Base-by-base conservation (phyloP, 2,113 vertebrate species). In the Microcebus tavaratra region DNA sequence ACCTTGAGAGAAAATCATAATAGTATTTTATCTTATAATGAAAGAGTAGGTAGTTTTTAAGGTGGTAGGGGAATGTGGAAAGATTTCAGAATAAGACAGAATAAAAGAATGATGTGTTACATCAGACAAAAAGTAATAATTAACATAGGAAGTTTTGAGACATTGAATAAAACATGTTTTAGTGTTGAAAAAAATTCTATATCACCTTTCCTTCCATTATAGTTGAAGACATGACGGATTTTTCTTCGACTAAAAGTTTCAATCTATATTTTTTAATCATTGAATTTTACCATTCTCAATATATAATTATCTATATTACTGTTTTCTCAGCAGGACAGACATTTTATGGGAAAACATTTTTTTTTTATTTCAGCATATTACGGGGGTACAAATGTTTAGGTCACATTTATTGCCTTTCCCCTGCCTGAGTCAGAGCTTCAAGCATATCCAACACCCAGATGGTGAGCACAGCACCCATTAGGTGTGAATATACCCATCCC, bases 1-100 rank as follows among this genome's bases (percentile, higher is more conserved):
- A 34, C 17, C 27, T 65, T 80, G n/a, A 79, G 12, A 50, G 15
- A 48, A 85, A 84, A 12, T 48, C 1, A 6, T 57, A 5, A 4
- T 45, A 7, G 11, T 20, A 15, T 36, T 72, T 90, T 61, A 63
- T 45, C 15, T 61, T 61, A 3, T 23, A 94, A 53, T 48, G 2
- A 78, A 91, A 11, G 20, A 73, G 5, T 31, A 29, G 5, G 2
- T 21, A 21, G 29, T 27, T 68, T 81, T 76, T 88, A 20, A 25
- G 6, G 1, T 0, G 61, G 0, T 1, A 23, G 31, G 1, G 1
- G 23, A 12, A 1, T 34, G 3, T 4, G 55, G 13, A n/a, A 76
- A 73, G 10, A 59, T 73, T 55, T 29, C 5, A 45, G 36, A 67
- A 34, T 61, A 86, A 70, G 8, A 59, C 6, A 84, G 9, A 2